These are phyloP conservation scores for Albula goreensis DNA, from an alignment of 2,113 vertebrate genomes.

Conservation along the genomic window DNA sequence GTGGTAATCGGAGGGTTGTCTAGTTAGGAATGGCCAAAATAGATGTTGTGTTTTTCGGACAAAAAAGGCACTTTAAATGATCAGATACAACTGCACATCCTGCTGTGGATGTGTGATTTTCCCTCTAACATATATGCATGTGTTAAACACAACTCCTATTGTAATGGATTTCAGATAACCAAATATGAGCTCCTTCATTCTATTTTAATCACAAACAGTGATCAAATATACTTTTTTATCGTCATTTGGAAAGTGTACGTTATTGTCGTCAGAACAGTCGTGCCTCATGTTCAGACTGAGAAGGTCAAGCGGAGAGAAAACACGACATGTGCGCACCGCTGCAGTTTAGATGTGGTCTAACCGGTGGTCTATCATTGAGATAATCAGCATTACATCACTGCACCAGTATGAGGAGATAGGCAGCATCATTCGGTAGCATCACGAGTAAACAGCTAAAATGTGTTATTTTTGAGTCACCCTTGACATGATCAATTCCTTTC, in stretches of 20 bases:
- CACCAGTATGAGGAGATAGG: not conserved
- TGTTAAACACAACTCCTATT: not conserved
- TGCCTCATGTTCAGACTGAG: not conserved
- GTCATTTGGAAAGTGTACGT: not conserved
- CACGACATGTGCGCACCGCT: too few relatives aligned
- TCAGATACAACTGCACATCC: not conserved
- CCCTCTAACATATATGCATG: conserved; percentile 5
- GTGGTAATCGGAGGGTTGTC: not conserved
- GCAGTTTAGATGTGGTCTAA: too few relatives aligned
- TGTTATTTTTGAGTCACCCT: not conserved
- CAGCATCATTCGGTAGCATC: not conserved
- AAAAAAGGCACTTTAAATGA: not conserved
- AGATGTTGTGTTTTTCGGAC: not conserved
- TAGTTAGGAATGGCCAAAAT: not conserved
- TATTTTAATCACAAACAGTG: not conserved
- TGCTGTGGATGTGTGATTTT: not conserved
- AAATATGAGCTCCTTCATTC: not conserved
- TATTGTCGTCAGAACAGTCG: not conserved
- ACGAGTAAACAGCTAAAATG: not conserved
- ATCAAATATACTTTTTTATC: too few relatives aligned
- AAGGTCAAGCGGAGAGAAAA: not conserved
- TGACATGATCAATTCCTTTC: not conserved
- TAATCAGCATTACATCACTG: too few relatives aligned
- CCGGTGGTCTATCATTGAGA: too few relatives aligned
- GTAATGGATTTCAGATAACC: not conserved